Conservation (phyloP, 30 jellyfish, hydroid and myxozoan genomes). For the Cassiopea xamachana region DNA sequence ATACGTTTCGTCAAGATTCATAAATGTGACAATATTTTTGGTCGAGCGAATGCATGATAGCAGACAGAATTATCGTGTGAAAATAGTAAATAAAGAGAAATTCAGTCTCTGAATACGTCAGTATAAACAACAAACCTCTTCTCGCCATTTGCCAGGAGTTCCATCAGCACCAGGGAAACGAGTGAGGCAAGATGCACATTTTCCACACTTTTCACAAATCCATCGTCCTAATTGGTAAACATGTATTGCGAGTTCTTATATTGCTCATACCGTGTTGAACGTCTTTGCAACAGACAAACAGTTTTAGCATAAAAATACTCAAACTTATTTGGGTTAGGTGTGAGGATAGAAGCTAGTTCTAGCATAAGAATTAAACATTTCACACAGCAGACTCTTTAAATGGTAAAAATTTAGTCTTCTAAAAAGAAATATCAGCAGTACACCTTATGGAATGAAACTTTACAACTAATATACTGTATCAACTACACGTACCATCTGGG, state of each 20-base stretch:
- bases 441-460: too few species aligned
- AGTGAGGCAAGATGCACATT: constrained; percentile 92
- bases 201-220: constrained; percentile 97
- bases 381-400: too few species aligned
- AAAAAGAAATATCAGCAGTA: background rate
- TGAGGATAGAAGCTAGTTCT: too few species aligned
- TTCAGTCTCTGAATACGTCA: background rate
- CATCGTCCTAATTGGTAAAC: constrained; percentile 81
- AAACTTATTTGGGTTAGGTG: too few species aligned
- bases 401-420: background rate
- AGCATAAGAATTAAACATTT: too few species aligned
- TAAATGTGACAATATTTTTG: too few species aligned
- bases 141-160: constrained; percentile 90
- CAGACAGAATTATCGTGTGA: background rate
- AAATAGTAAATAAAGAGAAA: background rate
- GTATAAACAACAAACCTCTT: constrained; percentile 66
- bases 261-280: background rate
- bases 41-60: too few species aligned
- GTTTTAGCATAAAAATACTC: too few species aligned
- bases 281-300: too few species aligned
- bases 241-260: background rate
- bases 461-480: too few species aligned
- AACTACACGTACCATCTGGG: constrained; percentile 81
- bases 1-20: too few species aligned
- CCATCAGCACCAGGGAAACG: constrained; percentile 87